These are phyloP conservation scores for Drosophila siamana DNA, from an alignment of 2,888 invertebrate genomes.

Conservation along the genomic window DNA sequence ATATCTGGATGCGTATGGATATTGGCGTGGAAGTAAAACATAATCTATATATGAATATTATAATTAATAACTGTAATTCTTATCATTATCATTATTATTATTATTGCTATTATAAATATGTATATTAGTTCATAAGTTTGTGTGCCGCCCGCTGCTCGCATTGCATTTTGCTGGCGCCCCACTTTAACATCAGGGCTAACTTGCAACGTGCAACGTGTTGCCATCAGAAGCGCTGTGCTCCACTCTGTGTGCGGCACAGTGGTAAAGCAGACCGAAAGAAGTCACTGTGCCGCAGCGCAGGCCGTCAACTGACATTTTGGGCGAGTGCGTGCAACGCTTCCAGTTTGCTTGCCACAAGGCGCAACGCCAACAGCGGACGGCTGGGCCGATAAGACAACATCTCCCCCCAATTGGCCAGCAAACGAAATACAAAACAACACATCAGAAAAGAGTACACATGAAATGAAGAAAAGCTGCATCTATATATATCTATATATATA, in stretches of 20 bases:
- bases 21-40: neutral
- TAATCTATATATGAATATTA: constrained; percentile 52
- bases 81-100: constrained; percentile 53
- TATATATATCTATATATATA: constrained; percentile 29
- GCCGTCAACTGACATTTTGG: constrained; percentile 11
- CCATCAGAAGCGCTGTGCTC: constrained; percentile 17
- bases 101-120: constrained; percentile 55
- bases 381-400: constrained; percentile 20
- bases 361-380: constrained; percentile 21
- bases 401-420: constrained; percentile 36
- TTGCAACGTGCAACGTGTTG: constrained; percentile 31
- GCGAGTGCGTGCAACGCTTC: constrained; percentile 29
- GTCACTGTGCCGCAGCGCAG: constrained; percentile 30
- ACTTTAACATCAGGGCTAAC: neutral
- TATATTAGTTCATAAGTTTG: constrained; percentile 68
- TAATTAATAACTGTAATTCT: constrained; percentile 48
- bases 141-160: constrained; percentile 14
- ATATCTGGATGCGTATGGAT: neutral
- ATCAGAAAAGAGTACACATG: constrained; percentile 66
- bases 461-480: constrained; percentile 43
- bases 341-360: constrained; percentile 11
- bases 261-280: constrained; percentile 46
- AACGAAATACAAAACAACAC: constrained; percentile 43
- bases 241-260: constrained; percentile 19
- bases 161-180: constrained; percentile 20